Conservation (phyloP, 2,888 invertebrate species). For the Acanthosepion esculentum region DNA sequence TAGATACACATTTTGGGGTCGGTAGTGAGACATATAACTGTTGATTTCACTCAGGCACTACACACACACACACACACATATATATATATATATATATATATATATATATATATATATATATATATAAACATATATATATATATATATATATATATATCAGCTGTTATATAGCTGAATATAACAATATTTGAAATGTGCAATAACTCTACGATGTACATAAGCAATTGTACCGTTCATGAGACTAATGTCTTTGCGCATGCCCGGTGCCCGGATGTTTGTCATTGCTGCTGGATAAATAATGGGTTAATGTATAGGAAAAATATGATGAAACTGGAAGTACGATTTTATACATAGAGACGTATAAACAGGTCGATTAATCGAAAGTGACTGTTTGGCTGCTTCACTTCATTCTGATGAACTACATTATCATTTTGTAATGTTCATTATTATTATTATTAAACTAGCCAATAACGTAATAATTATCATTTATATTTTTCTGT, state of each 20-base stretch:
- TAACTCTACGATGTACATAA: background rate
- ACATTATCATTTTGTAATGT: background rate
- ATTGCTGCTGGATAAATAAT: slow-evolving; percentile 20
- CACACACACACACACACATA: background rate
- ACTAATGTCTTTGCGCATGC: background rate
- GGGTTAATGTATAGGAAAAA: background rate
- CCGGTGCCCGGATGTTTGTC: background rate
- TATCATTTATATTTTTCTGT: no score
- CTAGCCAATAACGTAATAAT: no score
- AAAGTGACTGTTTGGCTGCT: background rate
- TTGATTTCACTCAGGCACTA: no score
- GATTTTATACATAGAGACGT: background rate
- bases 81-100: no score
- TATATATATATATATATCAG: no score
- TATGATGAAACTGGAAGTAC: background rate
- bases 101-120: no score
- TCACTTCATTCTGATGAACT: background rate
- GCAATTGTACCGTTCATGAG: background rate
- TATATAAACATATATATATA: no score
- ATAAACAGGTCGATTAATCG: slow-evolving; percentile 12
- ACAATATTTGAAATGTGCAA: background rate
- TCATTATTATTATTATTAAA: background rate
- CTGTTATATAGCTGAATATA: no score
- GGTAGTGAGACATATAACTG: no score
- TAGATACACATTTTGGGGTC: no score